Percentiles rank a stretch among this genome's conserved stretches.
These are phyloP conservation scores for Anableps anableps DNA, from an alignment of 2,797 vertebrate species.

Conservation along the genomic window DNA sequence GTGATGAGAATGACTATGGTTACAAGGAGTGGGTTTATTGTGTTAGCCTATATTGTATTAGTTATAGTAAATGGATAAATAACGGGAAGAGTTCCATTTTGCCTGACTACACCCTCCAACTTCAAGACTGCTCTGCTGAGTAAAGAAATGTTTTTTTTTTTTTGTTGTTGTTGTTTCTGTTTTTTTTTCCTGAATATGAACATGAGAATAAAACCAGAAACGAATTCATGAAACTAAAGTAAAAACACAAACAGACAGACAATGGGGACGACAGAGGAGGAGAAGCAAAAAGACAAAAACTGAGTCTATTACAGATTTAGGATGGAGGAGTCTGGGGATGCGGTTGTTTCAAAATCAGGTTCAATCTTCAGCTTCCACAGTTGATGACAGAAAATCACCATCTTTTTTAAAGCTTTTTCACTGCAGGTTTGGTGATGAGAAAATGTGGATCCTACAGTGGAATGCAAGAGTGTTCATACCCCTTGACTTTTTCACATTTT, in stretches of 20 bases:
- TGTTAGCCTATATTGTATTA: constrained; percentile 54
- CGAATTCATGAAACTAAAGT: neutral
- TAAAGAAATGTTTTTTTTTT: neutral
- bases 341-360: neutral
- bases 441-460: neutral
- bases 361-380: neutral
- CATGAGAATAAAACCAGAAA: neutral
- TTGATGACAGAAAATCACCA: neutral
- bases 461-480: neutral
- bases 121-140: neutral
- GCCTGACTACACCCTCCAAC: constrained; percentile 5
- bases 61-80: constrained; percentile 20
- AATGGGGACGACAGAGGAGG: neutral
- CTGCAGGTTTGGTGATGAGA: neutral
- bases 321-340: neutral
- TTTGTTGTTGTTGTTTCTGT: too few relatives aligned
- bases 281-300: constrained; percentile 12
- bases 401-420: neutral
- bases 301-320: neutral
- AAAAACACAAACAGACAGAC: neutral
- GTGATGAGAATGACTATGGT: constrained; percentile 34
- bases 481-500: neutral
- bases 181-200: neutral
- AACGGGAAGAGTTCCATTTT: constrained; percentile 10
- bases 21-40: constrained; percentile 37